Conservation (phyloP, 2,113 vertebrate genomes). For the Peromyscus polionotus region DNA sequence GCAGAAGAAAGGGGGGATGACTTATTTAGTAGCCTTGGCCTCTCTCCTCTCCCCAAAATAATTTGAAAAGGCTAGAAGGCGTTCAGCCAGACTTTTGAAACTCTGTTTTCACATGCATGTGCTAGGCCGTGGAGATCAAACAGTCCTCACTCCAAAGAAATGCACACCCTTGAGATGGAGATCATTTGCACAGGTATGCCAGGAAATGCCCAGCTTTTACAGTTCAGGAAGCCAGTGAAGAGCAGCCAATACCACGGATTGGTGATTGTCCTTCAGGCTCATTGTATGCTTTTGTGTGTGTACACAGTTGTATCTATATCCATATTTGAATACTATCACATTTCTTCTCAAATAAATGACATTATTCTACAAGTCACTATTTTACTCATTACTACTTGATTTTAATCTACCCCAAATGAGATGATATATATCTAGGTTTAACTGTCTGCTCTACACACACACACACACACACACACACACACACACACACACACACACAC, state of each 20-base stretch:
- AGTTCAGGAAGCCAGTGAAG: background rate
- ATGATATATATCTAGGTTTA: background rate
- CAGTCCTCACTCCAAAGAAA: background rate
- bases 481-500: background rate
- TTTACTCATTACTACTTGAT: background rate
- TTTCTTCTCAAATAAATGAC: background rate
- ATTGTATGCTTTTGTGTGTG: background rate
- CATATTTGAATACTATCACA: background rate
- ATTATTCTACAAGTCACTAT: background rate
- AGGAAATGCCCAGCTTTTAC: background rate
- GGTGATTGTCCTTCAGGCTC: background rate
- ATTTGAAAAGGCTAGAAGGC: background rate
- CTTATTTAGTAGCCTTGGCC: background rate
- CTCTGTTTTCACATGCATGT: background rate
- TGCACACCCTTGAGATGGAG: background rate
- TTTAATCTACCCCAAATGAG: background rate
- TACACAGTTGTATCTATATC: background rate
- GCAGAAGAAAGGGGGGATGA: background rate
- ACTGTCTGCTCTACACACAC: background rate
- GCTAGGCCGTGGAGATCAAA: background rate
- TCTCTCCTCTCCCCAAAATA: background rate
- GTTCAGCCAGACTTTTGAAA: constrained; percentile 23
- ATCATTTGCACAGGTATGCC: background rate
- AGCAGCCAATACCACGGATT: background rate
- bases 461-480: background rate